Percentiles rank a stretch among this genome's conserved stretches.
phyloP scores from a whole-genome alignment of 2,113 vertebrate species.

The Xiphophorus hellerii region DNA sequence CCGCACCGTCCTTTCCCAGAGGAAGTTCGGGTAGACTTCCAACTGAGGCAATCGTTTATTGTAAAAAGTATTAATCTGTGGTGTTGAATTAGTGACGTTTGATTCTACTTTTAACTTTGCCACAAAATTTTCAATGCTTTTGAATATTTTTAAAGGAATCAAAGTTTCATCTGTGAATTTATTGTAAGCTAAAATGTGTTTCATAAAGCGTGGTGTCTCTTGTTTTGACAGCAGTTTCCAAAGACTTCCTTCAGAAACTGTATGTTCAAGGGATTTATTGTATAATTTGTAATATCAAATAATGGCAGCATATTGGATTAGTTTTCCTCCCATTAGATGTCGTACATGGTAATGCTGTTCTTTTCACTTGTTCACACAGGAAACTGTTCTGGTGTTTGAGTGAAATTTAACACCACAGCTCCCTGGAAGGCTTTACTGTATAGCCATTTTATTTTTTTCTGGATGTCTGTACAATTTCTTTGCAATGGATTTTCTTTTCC shows the following conservation, averaged over 20 bases:
- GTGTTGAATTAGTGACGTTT: neutral
- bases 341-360: too few relatives aligned
- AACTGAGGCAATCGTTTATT: accelerated
- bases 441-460: too few relatives aligned
- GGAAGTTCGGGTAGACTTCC: conserved; percentile 37
- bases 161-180: neutral
- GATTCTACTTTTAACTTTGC: conserved; percentile 1
- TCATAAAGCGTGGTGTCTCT: neutral
- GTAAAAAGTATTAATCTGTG: neutral
- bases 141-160: conserved; percentile 15
- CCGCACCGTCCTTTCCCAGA: conserved; percentile 80
- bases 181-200: neutral
- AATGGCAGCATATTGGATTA: neutral
- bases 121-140: conserved; percentile 9
- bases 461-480: too few relatives aligned
- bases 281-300: neutral
- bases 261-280: neutral
- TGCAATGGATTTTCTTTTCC: too few relatives aligned
- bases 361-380: too few relatives aligned
- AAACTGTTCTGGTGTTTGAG: too few relatives aligned
- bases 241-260: too few relatives aligned
- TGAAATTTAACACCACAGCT: too few relatives aligned
- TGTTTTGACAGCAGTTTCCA: neutral
- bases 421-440: too few relatives aligned
- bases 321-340: too few relatives aligned